Evolutionary conservation across 1,140 invertebrate species (phyloP).

Genomic region (Dinoponera quadriceps): DNA sequence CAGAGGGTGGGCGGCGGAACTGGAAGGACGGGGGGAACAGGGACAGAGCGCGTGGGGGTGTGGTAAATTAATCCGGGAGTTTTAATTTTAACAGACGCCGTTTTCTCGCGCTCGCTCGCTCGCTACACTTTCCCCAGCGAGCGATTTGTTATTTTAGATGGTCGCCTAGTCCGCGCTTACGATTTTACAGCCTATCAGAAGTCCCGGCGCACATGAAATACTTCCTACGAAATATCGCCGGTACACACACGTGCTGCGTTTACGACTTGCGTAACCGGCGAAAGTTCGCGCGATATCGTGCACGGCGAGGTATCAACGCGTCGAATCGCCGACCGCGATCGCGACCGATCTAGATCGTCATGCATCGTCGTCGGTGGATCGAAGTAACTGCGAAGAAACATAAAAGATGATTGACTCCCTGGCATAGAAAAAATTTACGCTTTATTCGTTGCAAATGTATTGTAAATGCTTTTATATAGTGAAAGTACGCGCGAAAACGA

Average conservation of each 20-base stretch:
- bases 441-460: too few relatives aligned
- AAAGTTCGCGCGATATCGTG: slow-evolving; percentile 21
- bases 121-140: slow-evolving; percentile 43
- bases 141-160: slow-evolving; percentile 63
- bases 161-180: slow-evolving; percentile 26
- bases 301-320: slow-evolving; percentile 27
- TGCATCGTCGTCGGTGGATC: slow-evolving; percentile 11
- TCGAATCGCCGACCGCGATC: slow-evolving; percentile 25
- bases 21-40: not conserved
- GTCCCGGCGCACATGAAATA: slow-evolving; percentile 16
- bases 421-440: not conserved
- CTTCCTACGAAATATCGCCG: slow-evolving; percentile 35
- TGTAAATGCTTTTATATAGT: too few relatives aligned
- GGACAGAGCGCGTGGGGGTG: slow-evolving; percentile 7
- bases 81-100: slow-evolving; percentile 63
- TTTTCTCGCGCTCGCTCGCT: not conserved
- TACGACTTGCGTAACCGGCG: slow-evolving; percentile 44
- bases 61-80: slow-evolving; percentile 64
- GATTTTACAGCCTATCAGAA: slow-evolving; percentile 31
- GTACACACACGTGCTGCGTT: slow-evolving; percentile 48
- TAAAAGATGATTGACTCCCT: slow-evolving; percentile 7
- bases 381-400: slow-evolving; percentile 16
- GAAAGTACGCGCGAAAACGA: too few relatives aligned
- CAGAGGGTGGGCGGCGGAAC: not conserved
- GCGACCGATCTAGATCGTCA: slow-evolving; percentile 25